phyloP scores from a whole-genome alignment of 1,140 invertebrate genomes.

The Harpegnathos saltator region DNA sequence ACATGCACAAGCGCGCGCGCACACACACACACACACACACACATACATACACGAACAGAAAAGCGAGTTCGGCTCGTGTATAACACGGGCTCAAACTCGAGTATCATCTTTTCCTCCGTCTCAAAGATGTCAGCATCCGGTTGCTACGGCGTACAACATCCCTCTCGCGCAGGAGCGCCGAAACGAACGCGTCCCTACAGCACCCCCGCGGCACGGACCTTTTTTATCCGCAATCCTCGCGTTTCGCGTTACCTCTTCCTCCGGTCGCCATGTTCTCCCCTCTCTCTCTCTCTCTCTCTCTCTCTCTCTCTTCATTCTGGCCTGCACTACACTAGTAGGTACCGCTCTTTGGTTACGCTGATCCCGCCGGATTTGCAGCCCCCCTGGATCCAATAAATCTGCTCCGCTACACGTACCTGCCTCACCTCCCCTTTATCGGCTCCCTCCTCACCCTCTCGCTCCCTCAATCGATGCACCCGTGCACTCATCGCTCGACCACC shows the following conservation, averaged over 20 bases:
- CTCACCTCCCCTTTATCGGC: constrained; percentile 36
- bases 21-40: too few relatives aligned
- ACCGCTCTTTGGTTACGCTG: constrained; percentile 61
- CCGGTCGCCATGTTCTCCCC: constrained; percentile 3
- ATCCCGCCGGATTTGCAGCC: constrained; percentile 68
- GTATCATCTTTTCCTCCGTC: neutral
- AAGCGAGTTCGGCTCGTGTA: too few relatives aligned
- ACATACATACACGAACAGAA: too few relatives aligned
- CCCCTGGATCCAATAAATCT: constrained; percentile 71
- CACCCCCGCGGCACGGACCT: neutral
- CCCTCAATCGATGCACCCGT: constrained; percentile 46
- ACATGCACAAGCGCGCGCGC: too few relatives aligned
- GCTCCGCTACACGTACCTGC: constrained; percentile 49
- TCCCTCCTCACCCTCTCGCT: neutral
- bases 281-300: neutral
- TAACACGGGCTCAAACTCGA: neutral
- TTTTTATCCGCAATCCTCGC: constrained; percentile 33
- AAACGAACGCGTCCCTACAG: neutral
- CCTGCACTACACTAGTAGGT: constrained; percentile 28
- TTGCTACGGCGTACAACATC: neutral
- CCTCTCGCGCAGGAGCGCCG: constrained; percentile 12
- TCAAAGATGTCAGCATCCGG: constrained; percentile 5
- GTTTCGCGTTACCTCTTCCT: neutral
- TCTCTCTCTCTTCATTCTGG: constrained; percentile 5
- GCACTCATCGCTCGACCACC: constrained; percentile 42